Conservation (phyloP, 92 coral and sea anemone species). For the Paragorgia papillata region DNA sequence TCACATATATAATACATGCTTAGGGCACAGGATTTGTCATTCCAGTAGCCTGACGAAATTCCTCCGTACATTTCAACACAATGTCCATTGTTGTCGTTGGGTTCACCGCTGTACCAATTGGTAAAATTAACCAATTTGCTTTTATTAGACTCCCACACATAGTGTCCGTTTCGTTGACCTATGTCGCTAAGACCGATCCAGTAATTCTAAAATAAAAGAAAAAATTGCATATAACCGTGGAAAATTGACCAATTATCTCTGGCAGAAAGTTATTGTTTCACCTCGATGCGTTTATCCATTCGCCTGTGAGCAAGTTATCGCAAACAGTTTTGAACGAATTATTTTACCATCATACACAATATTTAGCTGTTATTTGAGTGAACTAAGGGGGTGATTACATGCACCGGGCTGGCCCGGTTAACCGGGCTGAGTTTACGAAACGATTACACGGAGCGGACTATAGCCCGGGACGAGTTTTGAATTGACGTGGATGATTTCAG, state of each 20-base stretch:
- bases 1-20: slow-evolving; percentile 78
- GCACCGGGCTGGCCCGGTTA: too few species aligned
- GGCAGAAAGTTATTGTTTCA: too few species aligned
- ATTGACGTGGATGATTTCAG: too few species aligned
- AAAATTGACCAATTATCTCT: not conserved
- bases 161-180: slow-evolving; percentile 64
- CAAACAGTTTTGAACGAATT: too few species aligned
- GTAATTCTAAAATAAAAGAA: slow-evolving; percentile 47
- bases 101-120: slow-evolving; percentile 78
- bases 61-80: slow-evolving; percentile 72
- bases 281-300: too few species aligned
- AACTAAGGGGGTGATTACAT: too few species aligned
- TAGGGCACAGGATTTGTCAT: slow-evolving; percentile 76
- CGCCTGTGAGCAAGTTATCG: too few species aligned
- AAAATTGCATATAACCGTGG: not conserved
- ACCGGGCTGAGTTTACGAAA: too few species aligned
- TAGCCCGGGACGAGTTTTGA: too few species aligned
- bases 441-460: too few species aligned
- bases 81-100: slow-evolving; percentile 81
- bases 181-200: slow-evolving; percentile 91
- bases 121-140: slow-evolving; percentile 66
- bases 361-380: too few species aligned
- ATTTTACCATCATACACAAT: too few species aligned
- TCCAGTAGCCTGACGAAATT: slow-evolving; percentile 72
- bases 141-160: slow-evolving; percentile 78